phyloP scores from a whole-genome alignment of 2,113 vertebrate species.

The Macquaria australasica region DNA sequence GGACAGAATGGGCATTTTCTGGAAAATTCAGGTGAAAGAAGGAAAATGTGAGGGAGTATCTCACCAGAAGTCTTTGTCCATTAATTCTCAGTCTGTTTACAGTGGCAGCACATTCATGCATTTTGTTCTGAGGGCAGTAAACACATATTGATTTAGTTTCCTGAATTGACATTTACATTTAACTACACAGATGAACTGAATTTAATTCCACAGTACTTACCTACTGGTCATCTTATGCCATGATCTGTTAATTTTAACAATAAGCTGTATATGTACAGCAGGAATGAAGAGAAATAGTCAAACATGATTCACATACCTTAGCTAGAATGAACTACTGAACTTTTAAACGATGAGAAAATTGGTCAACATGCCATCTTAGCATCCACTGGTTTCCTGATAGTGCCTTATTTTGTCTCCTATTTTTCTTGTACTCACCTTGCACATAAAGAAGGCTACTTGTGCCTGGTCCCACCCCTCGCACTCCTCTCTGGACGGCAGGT shows the following conservation, averaged over 20 bases:
- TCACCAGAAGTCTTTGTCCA: slow-evolving; percentile 87
- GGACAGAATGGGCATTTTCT: not conserved
- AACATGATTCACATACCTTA: not conserved
- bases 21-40: slow-evolving; percentile 6
- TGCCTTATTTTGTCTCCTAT: not conserved
- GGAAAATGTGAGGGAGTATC: slow-evolving; percentile 39
- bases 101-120: slow-evolving; percentile 82
- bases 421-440: slow-evolving; percentile 82
- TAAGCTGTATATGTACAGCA: not conserved
- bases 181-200: not conserved
- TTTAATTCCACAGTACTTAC: not conserved
- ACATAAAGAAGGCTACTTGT: slow-evolving; percentile 85
- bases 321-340: not conserved
- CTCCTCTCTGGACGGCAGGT: slow-evolving; percentile 87
- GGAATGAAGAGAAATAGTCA: not conserved
- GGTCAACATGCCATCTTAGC: not conserved
- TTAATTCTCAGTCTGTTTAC: slow-evolving; percentile 82
- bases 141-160: slow-evolving; percentile 16
- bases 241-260: not conserved
- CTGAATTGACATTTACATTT: not conserved
- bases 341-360: slow-evolving; percentile 15
- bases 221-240: not conserved
- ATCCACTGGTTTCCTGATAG: not conserved
- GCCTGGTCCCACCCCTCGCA: slow-evolving; percentile 86
- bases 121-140: slow-evolving; percentile 80